Conservation (phyloP, 2,888 invertebrate species). For the Tetragonisca angustula region DNA sequence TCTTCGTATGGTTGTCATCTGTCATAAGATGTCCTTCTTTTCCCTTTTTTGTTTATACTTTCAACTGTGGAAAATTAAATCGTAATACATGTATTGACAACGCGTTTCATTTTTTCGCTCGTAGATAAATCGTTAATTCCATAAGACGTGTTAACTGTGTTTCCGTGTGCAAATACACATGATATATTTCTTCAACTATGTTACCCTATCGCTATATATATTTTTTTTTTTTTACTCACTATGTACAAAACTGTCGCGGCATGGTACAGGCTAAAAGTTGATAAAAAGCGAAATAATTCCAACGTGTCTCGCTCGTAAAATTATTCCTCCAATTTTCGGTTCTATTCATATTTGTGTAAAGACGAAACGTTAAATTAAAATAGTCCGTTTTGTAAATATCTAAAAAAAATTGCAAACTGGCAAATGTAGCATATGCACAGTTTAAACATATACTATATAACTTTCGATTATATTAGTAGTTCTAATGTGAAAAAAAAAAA, state of each 20-base stretch:
- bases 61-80: constrained; percentile 24
- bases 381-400: constrained; percentile 42
- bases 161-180: constrained; percentile 58
- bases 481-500: constrained; percentile 19
- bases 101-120: constrained; percentile 13
- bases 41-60: neutral
- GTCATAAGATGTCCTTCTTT: neutral
- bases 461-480: neutral
- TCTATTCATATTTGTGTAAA: constrained; percentile 14
- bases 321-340: constrained; percentile 46
- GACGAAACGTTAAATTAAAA: constrained; percentile 23
- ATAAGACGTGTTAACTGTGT: constrained; percentile 43
- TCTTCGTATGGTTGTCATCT: neutral
- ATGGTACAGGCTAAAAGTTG: constrained; percentile 38
- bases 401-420: constrained; percentile 46
- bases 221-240: constrained; percentile 48
- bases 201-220: constrained; percentile 45
- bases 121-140: constrained; percentile 44
- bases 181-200: constrained; percentile 48
- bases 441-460: neutral
- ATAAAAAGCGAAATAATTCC: constrained; percentile 30
- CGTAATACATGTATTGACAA: constrained; percentile 67
- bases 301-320: neutral
- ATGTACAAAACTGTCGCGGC: constrained; percentile 60
- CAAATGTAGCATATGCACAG: neutral